Evolutionary conservation across 2,888 invertebrate genomes (phyloP).

Genomic region (Clostera curtula): DNA sequence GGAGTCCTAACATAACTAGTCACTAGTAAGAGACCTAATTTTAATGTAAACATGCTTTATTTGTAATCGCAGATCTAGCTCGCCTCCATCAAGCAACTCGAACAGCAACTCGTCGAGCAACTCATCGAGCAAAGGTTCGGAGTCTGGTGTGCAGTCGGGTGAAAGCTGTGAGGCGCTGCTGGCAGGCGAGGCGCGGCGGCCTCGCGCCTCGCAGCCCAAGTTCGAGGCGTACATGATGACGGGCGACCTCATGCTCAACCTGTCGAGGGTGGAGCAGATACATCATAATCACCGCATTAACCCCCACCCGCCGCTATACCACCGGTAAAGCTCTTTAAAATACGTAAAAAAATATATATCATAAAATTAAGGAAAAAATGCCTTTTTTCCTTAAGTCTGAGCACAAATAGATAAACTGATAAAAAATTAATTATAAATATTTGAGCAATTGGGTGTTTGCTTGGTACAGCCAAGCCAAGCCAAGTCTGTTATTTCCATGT

Average conservation of each 20-base stretch:
- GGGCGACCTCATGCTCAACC: constrained; percentile 94
- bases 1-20: no score
- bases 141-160: constrained; percentile 70
- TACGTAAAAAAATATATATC: no score
- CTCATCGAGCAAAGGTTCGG: constrained; percentile 66
- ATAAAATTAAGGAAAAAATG: no score
- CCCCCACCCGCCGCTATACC: constrained; percentile 64
- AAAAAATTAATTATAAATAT: no score
- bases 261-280: constrained; percentile 86
- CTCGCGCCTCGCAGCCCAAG: constrained; percentile 68
- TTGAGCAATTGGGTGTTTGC: no score
- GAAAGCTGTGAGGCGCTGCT: constrained; percentile 65
- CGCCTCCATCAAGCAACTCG: constrained; percentile 63
- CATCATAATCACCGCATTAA: constrained; percentile 71
- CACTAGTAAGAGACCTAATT: no score
- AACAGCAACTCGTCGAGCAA: constrained; percentile 59
- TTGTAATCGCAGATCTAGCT: constrained; percentile 41
- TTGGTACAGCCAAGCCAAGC: no score
- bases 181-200: constrained; percentile 40
- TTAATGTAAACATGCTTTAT: not conserved
- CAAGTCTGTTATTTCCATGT: no score
- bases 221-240: constrained; percentile 99
- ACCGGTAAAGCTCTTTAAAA: no score
- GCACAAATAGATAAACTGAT: no score
- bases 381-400: no score